These are phyloP conservation scores for Vulpes ferrilata DNA, from an alignment of 2,113 vertebrate species.

Conservation along the genomic window DNA sequence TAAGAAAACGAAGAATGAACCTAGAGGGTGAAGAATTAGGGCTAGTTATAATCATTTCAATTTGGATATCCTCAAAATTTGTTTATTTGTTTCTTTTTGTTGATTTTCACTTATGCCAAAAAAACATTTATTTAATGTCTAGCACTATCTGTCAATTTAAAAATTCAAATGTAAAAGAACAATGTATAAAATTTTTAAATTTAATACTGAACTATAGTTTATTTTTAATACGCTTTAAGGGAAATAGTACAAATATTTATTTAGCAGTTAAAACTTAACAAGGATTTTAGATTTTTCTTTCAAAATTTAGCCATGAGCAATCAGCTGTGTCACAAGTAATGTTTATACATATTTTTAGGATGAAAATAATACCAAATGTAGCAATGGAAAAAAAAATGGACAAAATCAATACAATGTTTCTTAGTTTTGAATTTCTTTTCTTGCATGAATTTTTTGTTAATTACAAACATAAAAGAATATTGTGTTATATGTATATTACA, in stretches of 20 bases:
- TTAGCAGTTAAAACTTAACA: conserved; percentile 4
- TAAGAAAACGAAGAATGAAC: background rate
- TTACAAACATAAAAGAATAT: background rate
- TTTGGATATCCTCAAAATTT: background rate
- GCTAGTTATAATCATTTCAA: background rate
- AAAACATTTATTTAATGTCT: background rate
- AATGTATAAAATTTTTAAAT: background rate
- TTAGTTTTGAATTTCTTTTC: background rate
- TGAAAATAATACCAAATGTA: background rate
- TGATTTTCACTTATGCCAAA: background rate
- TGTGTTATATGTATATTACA: background rate
- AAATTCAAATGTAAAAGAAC: background rate
- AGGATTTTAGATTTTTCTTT: conserved; percentile 19
- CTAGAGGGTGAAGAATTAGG: background rate
- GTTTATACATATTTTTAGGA: background rate
- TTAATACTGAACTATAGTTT: background rate
- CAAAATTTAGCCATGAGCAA: background rate
- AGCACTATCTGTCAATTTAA: background rate
- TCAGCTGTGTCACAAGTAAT: background rate
- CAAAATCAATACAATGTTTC: background rate
- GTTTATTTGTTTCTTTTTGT: background rate
- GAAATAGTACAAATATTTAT: background rate
- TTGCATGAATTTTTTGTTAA: background rate
- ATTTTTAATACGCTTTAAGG: background rate
- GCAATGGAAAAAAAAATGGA: background rate